phyloP scores from a whole-genome alignment of 2,888 invertebrate genomes.

The Tridacna crocea region DNA sequence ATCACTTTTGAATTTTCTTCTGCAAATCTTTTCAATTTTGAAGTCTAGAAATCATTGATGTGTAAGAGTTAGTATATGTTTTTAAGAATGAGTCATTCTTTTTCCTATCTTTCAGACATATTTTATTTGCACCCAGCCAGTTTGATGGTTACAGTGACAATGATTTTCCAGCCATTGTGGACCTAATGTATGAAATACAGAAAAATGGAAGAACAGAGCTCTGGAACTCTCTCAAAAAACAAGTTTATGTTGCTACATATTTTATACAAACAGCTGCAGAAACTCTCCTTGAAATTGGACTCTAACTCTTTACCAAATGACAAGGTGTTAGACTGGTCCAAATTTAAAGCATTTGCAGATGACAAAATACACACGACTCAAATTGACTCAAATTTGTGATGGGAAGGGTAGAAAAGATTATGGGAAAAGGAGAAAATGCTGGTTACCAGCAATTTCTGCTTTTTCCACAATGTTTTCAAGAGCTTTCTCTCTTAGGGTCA shows the following conservation, averaged over 20 bases:
- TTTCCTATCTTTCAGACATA: constrained; percentile 70
- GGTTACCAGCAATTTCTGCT: not conserved
- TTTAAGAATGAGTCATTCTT: not conserved
- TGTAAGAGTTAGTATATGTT: no score
- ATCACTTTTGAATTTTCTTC: no score
- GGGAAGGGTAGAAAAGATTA: not conserved
- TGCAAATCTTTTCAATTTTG: no score
- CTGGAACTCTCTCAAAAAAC: constrained; percentile 72
- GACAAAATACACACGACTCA: no score
- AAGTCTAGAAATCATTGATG: no score
- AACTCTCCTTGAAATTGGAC: constrained; percentile 65
- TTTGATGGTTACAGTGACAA: constrained; percentile 74
- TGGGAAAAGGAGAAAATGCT: not conserved
- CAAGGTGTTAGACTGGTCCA: not conserved
- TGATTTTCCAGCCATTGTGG: constrained; percentile 78
- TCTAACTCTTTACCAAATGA: constrained; percentile 29
- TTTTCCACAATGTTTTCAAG: not conserved
- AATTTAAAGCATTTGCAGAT: not conserved
- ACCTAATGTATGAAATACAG: constrained; percentile 73
- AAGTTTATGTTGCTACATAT: constrained; percentile 70
- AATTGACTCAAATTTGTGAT: not conserved
- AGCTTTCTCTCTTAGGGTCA: not conserved
- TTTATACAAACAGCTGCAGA: constrained; percentile 70
- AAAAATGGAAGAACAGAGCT: constrained; percentile 36
- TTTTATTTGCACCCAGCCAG: constrained; percentile 81